These are phyloP conservation scores for Sinhomidia bicolor DNA, from an alignment of 2,888 invertebrate genomes.

Conservation along the genomic window DNA sequence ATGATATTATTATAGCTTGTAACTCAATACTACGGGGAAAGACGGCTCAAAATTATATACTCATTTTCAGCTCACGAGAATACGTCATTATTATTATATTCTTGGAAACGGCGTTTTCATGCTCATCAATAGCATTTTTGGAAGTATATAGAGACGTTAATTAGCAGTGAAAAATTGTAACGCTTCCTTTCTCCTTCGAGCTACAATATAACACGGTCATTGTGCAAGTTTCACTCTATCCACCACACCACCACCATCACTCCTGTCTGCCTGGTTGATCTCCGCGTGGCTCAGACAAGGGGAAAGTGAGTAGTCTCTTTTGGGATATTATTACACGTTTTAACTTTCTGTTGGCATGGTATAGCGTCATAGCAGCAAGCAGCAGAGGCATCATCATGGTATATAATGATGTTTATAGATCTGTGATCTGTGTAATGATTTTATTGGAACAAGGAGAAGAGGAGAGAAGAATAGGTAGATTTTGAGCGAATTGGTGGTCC, in stretches of 20 bases:
- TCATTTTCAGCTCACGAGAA: not conserved
- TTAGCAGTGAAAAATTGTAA: conserved; percentile 46
- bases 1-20: no score
- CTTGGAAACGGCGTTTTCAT: not conserved
- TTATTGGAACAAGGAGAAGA: conserved; percentile 44
- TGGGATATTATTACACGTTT: no score
- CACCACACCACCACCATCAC: no score
- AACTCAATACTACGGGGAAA: no score
- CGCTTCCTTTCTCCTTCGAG: not conserved
- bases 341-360: no score
- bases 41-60: not conserved
- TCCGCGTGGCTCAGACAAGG: not conserved
- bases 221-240: no score
- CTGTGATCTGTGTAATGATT: conserved; percentile 53
- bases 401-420: conserved; percentile 34
- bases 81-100: not conserved
- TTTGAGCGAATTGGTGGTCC: not conserved
- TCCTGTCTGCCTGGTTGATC: not conserved
- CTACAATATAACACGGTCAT: conserved; percentile 19
- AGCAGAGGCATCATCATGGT: not conserved
- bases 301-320: conserved; percentile 6
- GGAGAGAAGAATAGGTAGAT: conserved; percentile 2
- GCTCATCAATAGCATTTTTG: not conserved
- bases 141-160: conserved; percentile 10
- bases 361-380: no score